phyloP scores from a whole-genome alignment of 2,888 invertebrate genomes.

The Lasioglossum marginatum region DNA sequence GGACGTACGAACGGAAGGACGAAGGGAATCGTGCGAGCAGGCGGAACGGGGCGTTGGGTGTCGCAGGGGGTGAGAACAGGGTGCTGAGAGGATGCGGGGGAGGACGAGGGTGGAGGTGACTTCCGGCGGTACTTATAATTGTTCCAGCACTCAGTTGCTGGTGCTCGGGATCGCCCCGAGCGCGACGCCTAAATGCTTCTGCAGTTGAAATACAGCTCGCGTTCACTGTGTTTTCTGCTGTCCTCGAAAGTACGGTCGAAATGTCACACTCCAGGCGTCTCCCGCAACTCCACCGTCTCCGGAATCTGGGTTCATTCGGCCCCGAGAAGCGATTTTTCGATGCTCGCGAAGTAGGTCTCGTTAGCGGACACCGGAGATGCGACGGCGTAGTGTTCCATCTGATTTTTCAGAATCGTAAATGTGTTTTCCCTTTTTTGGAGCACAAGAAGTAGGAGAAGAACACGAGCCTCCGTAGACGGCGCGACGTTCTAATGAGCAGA shows the following conservation, averaged over 20 bases:
- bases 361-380: not conserved
- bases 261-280: conserved; percentile 30
- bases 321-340: not conserved
- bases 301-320: conserved; percentile 23
- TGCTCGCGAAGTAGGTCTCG: conserved; percentile 8
- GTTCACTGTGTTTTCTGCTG: conserved; percentile 53
- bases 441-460: not conserved
- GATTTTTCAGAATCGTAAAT: not conserved
- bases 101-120: conserved; percentile 64
- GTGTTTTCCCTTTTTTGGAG: not conserved
- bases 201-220: conserved; percentile 65
- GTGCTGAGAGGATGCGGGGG: not conserved
- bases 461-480: not conserved
- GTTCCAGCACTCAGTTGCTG: conserved; percentile 75
- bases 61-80: conserved; percentile 16
- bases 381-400: not conserved
- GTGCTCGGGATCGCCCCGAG: conserved; percentile 72
- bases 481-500: not conserved
- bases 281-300: not conserved
- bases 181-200: conserved; percentile 75
- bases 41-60: conserved; percentile 39
- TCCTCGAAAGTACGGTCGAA: conserved; percentile 46
- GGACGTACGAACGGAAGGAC: conserved; percentile 58
- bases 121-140: conserved; percentile 81
- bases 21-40: conserved; percentile 55